Percentiles rank a stretch among this genome's conserved stretches.
Evolutionary conservation across 2,797 vertebrate species (phyloP).

Genomic region (Caiman crocodilus): DNA sequence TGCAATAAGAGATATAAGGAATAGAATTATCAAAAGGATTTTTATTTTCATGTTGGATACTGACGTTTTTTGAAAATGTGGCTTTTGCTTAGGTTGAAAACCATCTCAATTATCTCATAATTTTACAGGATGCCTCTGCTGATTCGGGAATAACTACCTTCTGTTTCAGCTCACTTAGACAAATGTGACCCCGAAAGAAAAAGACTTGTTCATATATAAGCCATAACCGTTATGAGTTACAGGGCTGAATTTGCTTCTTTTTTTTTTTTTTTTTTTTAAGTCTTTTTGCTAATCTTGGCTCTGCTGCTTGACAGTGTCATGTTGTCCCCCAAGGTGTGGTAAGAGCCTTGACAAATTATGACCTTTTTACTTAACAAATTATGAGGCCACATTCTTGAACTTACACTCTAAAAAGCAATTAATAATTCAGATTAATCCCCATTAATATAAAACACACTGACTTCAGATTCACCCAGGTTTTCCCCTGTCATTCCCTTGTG

Average conservation of each 20-base stretch:
- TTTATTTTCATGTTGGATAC: not conserved
- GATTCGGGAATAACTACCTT: not conserved
- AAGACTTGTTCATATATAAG: not conserved
- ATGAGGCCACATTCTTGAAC: not conserved
- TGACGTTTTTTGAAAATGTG: not conserved
- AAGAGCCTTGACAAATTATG: not conserved
- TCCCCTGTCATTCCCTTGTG: too few relatives aligned
- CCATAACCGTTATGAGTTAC: not conserved
- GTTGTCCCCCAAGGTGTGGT: not conserved
- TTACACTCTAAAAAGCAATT: not conserved
- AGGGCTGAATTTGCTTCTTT: not conserved
- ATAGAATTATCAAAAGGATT: not conserved
- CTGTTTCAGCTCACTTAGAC: not conserved
- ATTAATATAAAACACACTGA: too few relatives aligned
- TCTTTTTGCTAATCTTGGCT: not conserved
- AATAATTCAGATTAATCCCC: not conserved
- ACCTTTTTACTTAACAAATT: not conserved
- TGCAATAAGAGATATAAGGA: not conserved
- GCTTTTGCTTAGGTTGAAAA: not conserved
- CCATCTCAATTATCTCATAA: not conserved
- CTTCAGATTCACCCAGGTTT: too few relatives aligned
- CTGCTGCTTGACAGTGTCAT: not conserved
- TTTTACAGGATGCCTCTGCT: not conserved
- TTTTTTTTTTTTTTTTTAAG: not conserved
- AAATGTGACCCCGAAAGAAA: not conserved